These are phyloP conservation scores for Pteropus rufus DNA, from an alignment of 2,797 vertebrate genomes.

Conservation along the genomic window DNA sequence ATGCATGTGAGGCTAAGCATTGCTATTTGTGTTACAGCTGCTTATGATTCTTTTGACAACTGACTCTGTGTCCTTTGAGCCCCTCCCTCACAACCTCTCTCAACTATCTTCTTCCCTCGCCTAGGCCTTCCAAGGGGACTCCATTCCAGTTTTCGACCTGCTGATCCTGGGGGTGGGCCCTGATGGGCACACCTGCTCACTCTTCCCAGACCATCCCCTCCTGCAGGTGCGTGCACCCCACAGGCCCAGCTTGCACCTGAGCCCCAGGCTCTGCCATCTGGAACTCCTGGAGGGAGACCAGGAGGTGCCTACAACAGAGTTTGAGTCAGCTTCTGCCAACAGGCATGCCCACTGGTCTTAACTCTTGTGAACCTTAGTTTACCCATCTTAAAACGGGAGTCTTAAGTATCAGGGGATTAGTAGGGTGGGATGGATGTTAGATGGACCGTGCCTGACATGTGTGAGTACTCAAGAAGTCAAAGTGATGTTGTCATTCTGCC, in stretches of 20 bases:
- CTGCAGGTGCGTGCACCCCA: conserved; percentile 85
- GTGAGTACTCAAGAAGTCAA: neutral
- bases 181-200: conserved; percentile 95
- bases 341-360: neutral
- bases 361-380: neutral
- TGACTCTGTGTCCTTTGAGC: neutral
- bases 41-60: neutral
- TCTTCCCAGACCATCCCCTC: conserved; percentile 92
- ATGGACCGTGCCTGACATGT: neutral
- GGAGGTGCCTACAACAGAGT: neutral
- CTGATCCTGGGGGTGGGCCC: conserved; percentile 93
- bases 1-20: neutral
- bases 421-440: neutral
- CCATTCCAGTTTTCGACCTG: conserved; percentile 90
- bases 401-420: neutral
- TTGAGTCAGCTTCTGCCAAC: neutral
- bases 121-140: conserved; percentile 87
- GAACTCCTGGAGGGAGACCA: neutral
- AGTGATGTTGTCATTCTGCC: fast-evolving
- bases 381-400: neutral
- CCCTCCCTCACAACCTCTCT: neutral
- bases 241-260: neutral
- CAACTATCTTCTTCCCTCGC: neutral
- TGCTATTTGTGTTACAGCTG: neutral
- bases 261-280: neutral